Percentiles rank a stretch among this genome's conserved stretches.
Evolutionary conservation across 2,888 invertebrate species (phyloP).

Genomic region (Tanypteryx hageni): DNA sequence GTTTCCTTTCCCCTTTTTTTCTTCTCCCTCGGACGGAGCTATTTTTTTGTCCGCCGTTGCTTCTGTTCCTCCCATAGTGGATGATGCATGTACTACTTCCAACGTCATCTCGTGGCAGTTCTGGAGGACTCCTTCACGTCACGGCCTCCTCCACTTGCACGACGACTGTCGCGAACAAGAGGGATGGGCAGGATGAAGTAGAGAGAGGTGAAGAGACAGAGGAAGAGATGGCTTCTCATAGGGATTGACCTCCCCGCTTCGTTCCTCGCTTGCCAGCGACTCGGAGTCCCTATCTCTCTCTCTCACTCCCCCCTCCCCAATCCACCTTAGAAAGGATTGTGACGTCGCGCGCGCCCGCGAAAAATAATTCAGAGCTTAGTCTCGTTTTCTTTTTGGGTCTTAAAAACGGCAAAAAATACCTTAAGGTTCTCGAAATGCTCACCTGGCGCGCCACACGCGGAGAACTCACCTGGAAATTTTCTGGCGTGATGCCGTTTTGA

Average conservation of each 20-base stretch:
- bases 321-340: background rate
- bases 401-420: background rate
- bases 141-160: background rate
- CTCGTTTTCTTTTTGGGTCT: background rate
- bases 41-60: background rate
- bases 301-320: background rate
- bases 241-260: too few species aligned
- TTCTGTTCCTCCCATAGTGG: background rate
- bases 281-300: background rate
- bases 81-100: constrained; percentile 8
- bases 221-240: background rate
- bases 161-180: background rate
- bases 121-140: background rate
- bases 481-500: background rate
- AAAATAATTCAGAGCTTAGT: constrained; percentile 5
- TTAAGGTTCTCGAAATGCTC: background rate
- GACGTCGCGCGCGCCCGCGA: background rate
- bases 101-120: background rate
- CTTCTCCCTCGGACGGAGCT: background rate
- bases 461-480: constrained; percentile 8
- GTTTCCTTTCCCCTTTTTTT: background rate
- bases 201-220: background rate
- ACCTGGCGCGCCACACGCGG: background rate
- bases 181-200: background rate
- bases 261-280: too few species aligned